Base-by-base conservation (phyloP, 2,797 vertebrate genomes). In the Rhodeus uyekii region DNA sequence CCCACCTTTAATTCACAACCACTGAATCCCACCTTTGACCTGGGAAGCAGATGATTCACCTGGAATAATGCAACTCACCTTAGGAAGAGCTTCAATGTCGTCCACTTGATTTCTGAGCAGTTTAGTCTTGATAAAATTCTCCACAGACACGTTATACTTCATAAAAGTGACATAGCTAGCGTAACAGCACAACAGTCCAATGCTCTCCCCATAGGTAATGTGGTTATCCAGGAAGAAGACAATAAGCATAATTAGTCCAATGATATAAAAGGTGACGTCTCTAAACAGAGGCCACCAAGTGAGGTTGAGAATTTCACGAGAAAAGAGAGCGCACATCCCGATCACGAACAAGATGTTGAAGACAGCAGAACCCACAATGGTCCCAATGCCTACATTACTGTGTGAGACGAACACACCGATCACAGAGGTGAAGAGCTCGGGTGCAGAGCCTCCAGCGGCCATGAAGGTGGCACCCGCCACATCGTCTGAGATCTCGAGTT, bases 331-430 rank as follows among this genome's bases (percentile, higher is more conserved):
- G 81, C 98, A 99, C 98, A 99, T 99, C 87, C 98, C 98, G 67
- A 99, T 99, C 87, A 99, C 98, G 82, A 99, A 99, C 76, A 99
- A 93, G 92, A 99, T 99, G 91, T 99, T 99, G 94, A 99, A 99
- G 84, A 99, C 98, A 0, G 97, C 98, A 0, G 98, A 99, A 82
- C 98, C 98, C 90, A 99, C 97, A 2, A 99, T 99, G 71, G 98
- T 99, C 72, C 98, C 97, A 48, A 99, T 99, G 80, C 98, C 98
- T 18, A 99, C 96, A 1, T 99, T 99, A 87, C 98, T 99, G 90
- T 96, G 97, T 46, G 98, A 97, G 89, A 99, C 86, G 86, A 99
- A 99, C 60, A 99, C 96, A 68, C 98, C 98, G 55, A 99, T 99
- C 87, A 99, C 94, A 69, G 98, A 99, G 5, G 98, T 99, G 90